A percentile compares a stretch with the other conserved stretches of the same genome.
Conservation (phyloP, 2,888 invertebrate species). For the Acleris laterana region DNA sequence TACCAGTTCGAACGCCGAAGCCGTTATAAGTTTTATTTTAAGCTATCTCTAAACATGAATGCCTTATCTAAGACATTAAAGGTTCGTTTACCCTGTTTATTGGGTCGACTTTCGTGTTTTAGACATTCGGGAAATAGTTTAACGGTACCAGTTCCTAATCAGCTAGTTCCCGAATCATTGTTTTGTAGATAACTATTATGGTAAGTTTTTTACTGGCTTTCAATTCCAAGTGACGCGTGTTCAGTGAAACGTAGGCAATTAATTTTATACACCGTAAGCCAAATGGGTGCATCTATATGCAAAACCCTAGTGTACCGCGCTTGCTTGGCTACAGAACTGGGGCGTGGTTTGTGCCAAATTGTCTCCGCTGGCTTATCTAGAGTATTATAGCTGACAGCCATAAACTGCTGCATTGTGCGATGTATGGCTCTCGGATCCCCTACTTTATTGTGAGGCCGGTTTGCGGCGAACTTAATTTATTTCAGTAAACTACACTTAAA, state of each 20-base stretch:
- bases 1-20: conserved; percentile 1
- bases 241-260: conserved; percentile 75
- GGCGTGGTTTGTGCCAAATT: conserved; percentile 81
- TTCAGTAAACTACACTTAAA: conserved; percentile 30
- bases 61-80: conserved; percentile 19
- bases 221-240: conserved; percentile 61
- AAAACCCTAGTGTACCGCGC: conserved; percentile 73
- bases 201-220: conserved; percentile 39
- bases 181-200: background rate
- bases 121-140: conserved; percentile 2
- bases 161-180: background rate
- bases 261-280: conserved; percentile 78
- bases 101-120: conserved; percentile 17
- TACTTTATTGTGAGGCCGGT: conserved; percentile 58
- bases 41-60: conserved; percentile 19
- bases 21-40: conserved; percentile 24
- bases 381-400: conserved; percentile 75
- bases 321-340: conserved; percentile 78
- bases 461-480: conserved; percentile 31
- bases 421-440: conserved; percentile 64
- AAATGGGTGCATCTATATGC: conserved; percentile 82
- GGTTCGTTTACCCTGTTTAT: conserved; percentile 21
- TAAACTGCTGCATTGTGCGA: conserved; percentile 74
- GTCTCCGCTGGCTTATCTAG: conserved; percentile 82
- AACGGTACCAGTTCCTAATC: background rate